Conservation (phyloP, 1,140 invertebrate genomes). For the Drosophila asahinai region DNA sequence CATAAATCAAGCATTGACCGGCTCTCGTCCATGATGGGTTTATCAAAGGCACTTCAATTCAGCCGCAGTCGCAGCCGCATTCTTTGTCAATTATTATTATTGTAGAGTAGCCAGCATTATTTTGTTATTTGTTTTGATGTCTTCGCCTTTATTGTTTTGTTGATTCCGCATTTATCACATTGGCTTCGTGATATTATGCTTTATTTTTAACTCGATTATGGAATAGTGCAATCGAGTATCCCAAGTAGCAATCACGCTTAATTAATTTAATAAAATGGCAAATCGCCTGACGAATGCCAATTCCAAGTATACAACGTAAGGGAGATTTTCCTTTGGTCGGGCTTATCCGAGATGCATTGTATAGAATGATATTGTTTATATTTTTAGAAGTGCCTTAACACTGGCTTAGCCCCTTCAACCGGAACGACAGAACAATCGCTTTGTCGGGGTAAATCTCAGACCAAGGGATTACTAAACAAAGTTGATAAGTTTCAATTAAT, state of each 20-base stretch:
- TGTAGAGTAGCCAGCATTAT: conserved; percentile 32
- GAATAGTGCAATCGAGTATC: conserved; percentile 33
- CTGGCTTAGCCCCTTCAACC: background rate
- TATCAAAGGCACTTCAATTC: conserved; percentile 78
- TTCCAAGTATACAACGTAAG: conserved; percentile 5
- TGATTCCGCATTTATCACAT: conserved; percentile 67
- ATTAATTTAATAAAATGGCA: conserved; percentile 48
- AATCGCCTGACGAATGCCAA: conserved; percentile 4
- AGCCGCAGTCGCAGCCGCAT: conserved; percentile 74
- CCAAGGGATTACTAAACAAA: background rate
- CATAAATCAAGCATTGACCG: conserved; percentile 76
- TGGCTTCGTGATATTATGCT: conserved; percentile 61
- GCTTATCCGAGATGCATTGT: background rate
- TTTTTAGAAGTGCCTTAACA: conserved; percentile 21
- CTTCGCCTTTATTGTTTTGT: conserved; percentile 44
- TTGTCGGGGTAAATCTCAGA: background rate
- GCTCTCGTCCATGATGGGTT: conserved; percentile 52
- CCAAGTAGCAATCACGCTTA: conserved; percentile 37
- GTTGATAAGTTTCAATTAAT: conserved; percentile 13
- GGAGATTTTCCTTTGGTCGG: conserved; percentile 5
- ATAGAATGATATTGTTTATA: conserved; percentile 15
- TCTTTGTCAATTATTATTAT: conserved; percentile 65
- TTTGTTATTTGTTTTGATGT: conserved; percentile 26
- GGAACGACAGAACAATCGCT: background rate
- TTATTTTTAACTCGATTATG: conserved; percentile 75